These are phyloP conservation scores for Mustela nigripes DNA, from an alignment of 2,113 vertebrate species.

Conservation along the genomic window DNA sequence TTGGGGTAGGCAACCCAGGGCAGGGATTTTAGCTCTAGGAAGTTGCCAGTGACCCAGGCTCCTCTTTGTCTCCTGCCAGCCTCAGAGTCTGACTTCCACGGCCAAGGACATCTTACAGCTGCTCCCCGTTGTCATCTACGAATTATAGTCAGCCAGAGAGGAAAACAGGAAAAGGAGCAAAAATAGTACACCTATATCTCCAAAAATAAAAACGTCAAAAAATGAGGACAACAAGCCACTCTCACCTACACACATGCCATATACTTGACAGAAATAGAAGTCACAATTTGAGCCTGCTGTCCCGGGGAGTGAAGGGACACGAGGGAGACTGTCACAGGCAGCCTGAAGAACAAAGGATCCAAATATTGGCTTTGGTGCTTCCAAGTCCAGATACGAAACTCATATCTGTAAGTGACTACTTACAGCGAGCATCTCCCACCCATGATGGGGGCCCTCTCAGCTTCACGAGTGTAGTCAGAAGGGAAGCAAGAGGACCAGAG, in stretches of 20 bases:
- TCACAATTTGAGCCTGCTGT: background rate
- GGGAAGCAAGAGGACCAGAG: background rate
- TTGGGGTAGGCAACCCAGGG: background rate
- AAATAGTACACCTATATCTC: background rate
- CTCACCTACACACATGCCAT: background rate
- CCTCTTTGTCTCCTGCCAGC: background rate
- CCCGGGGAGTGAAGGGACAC: background rate
- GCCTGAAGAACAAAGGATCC: background rate
- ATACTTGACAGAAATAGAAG: background rate
- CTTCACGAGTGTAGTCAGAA: background rate
- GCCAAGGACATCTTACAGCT: background rate
- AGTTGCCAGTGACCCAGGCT: background rate
- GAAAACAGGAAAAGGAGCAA: background rate
- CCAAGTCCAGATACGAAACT: background rate
- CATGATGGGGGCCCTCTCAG: background rate
- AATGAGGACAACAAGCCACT: slow-evolving; percentile 3
- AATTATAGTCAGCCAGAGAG: background rate
- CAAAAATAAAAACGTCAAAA: background rate
- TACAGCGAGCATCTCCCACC: background rate
- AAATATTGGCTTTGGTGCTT: background rate
- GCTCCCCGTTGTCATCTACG: background rate
- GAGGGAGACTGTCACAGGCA: background rate
- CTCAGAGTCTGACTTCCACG: background rate
- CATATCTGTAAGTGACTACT: background rate
- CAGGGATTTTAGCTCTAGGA: background rate